phyloP scores from a whole-genome alignment of 2,113 vertebrate species.

The Patagioenas fasciata region DNA sequence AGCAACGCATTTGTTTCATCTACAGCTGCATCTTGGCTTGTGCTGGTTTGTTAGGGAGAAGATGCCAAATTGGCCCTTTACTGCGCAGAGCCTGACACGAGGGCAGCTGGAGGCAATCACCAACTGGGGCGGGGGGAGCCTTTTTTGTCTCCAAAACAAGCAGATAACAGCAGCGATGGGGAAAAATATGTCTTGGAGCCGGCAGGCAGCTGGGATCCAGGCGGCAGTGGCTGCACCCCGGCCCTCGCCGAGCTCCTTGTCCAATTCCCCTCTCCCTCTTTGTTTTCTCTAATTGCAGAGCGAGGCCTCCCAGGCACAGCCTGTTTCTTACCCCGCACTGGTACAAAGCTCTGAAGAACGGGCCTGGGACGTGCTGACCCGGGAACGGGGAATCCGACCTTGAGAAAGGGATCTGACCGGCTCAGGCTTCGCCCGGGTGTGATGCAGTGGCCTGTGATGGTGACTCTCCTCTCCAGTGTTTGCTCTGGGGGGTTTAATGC shows the following conservation, averaged over 20 bases:
- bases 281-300: slow-evolving; percentile 24
- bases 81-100: neutral
- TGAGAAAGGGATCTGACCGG: neutral
- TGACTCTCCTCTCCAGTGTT: rapidly evolving
- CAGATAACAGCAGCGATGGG: neutral
- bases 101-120: neutral
- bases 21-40: rapidly evolving
- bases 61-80: neutral
- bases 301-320: neutral
- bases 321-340: neutral
- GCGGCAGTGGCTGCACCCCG: neutral
- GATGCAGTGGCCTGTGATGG: rapidly evolving
- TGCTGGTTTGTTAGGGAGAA: neutral
- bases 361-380: slow-evolving; percentile 49
- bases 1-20: neutral
- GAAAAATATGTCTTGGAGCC: neutral
- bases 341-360: neutral
- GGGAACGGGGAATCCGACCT: neutral
- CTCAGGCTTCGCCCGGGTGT: rapidly evolving
- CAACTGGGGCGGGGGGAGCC: neutral
- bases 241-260: rapidly evolving
- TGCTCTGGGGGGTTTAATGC: neutral
- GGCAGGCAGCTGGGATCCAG: neutral
- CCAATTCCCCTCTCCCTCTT: neutral
- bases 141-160: neutral